Evolutionary conservation across 2,888 invertebrate genomes (phyloP).

Genomic region (Adelphocoris suturalis): DNA sequence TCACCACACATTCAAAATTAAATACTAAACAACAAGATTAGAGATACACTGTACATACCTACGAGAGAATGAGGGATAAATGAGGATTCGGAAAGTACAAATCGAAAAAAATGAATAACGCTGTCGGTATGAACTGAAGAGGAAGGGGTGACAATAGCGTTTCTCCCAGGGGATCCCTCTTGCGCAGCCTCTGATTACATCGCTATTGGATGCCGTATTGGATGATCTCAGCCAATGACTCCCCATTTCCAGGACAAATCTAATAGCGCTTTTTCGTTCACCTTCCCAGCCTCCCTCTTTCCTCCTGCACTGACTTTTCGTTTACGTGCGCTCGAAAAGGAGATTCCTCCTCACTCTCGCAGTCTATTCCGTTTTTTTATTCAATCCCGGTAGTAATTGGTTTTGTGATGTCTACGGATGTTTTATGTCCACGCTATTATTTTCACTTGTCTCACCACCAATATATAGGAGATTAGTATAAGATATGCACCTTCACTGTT

Average conservation of each 20-base stretch:
- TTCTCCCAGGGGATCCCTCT: slow-evolving; percentile 43
- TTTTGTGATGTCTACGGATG: background rate
- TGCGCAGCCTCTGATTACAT: slow-evolving; percentile 44
- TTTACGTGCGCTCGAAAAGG: slow-evolving; percentile 35
- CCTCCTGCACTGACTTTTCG: slow-evolving; percentile 32
- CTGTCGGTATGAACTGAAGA: background rate
- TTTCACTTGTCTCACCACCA: background rate
- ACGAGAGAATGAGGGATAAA: no score
- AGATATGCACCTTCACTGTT: no score
- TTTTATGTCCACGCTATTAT: slow-evolving; percentile 10
- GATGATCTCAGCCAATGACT: slow-evolving; percentile 60
- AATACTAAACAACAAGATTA: no score
- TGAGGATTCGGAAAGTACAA: background rate
- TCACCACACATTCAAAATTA: no score
- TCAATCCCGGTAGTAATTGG: background rate
- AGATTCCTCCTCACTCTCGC: slow-evolving; percentile 20
- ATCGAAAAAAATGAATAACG: background rate
- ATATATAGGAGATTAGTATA: no score
- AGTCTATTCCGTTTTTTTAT: slow-evolving; percentile 20
- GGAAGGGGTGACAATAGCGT: slow-evolving; percentile 30
- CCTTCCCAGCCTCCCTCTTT: background rate
- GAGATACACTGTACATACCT: no score
- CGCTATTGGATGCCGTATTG: slow-evolving; percentile 61
- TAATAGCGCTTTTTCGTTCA: slow-evolving; percentile 58
- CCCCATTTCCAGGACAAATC: slow-evolving; percentile 63